A percentile compares a stretch with the other conserved stretches of the same genome.
Evolutionary conservation across 2,888 invertebrate species (phyloP).

Genomic region (Choreutis nemorana): DNA sequence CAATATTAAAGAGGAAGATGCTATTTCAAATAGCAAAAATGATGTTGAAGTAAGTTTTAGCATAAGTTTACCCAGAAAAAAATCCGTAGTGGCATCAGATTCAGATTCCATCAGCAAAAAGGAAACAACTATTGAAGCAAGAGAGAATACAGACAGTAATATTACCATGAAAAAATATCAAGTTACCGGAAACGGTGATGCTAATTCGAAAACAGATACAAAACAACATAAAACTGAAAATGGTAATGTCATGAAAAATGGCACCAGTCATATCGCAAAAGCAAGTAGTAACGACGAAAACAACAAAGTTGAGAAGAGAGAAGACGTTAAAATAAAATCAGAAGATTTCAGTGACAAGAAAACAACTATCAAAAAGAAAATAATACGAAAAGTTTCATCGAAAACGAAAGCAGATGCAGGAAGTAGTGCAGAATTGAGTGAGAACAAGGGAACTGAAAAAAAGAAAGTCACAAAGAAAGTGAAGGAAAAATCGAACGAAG

Average conservation of each 20-base stretch:
- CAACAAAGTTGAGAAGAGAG: slow-evolving; percentile 24
- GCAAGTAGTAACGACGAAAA: slow-evolving; percentile 19
- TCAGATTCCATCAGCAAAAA: slow-evolving; percentile 19
- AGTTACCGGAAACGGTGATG: slow-evolving; percentile 22
- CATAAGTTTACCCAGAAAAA: slow-evolving; percentile 49
- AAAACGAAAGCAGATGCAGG: slow-evolving; percentile 50
- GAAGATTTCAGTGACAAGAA: slow-evolving; percentile 40
- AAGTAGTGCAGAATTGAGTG: slow-evolving; percentile 27
- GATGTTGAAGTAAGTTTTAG: slow-evolving; percentile 57
- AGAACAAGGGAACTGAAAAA: slow-evolving; percentile 38
- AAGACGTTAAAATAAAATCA: slow-evolving; percentile 25
- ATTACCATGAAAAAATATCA: slow-evolving; percentile 45
- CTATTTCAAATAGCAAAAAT: slow-evolving; percentile 24
- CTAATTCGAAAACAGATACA: slow-evolving; percentile 19
- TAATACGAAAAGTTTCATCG: slow-evolving; percentile 51
- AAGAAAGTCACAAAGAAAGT: slow-evolving; percentile 51
- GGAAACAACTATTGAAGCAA: too few relatives aligned
- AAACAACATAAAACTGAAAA: slow-evolving; percentile 25
- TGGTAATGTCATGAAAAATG: slow-evolving; percentile 25
- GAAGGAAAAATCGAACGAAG: slow-evolving; percentile 41
- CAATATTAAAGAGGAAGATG: slow-evolving; percentile 21
- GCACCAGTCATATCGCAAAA: slow-evolving; percentile 22
- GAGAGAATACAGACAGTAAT: slow-evolving; percentile 21
- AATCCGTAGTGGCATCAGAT: slow-evolving; percentile 20
- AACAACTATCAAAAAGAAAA: slow-evolving; percentile 50